phyloP scores from a whole-genome alignment of 2,888 invertebrate species.

The Agrochola litura region DNA sequence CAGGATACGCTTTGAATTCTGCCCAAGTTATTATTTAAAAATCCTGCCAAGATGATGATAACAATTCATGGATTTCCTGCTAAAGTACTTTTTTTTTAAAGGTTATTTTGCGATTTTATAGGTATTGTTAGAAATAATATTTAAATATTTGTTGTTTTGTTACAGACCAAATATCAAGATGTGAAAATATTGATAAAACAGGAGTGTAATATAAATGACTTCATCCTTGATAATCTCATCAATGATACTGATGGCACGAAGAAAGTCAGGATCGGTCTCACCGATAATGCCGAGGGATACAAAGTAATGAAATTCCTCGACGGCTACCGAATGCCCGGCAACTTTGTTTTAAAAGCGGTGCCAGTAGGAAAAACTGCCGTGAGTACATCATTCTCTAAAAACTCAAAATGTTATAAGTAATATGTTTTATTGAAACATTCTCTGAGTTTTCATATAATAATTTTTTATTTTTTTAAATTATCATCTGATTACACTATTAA shows the following conservation, averaged over 20 bases:
- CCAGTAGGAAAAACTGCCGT: conserved; percentile 76
- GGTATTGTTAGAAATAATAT: neutral
- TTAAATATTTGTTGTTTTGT: conserved; percentile 32
- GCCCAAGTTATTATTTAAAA: neutral
- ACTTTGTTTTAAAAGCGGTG: conserved; percentile 74
- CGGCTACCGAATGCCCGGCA: conserved; percentile 78
- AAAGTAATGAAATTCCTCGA: conserved; percentile 81
- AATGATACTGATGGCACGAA: conserved; percentile 76
- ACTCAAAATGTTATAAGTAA: neutral
- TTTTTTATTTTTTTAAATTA: no score
- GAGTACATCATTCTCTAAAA: conserved; percentile 18
- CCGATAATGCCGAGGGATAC: conserved; percentile 79
- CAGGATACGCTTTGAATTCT: conserved; percentile 14
- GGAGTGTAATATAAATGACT: conserved; percentile 81
- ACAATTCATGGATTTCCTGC: conserved; percentile 83
- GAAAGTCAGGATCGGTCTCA: conserved; percentile 82
- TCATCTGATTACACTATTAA: neutral
- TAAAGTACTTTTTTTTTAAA: conserved; percentile 69
- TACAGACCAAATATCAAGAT: conserved; percentile 83
- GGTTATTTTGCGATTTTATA: conserved; percentile 12
- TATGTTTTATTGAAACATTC: neutral
- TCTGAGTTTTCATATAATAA: neutral
- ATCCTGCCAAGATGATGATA: conserved; percentile 81
- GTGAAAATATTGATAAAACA: conserved; percentile 80
- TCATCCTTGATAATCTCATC: conserved; percentile 81